Conservation (phyloP, 2,888 invertebrate genomes). For the Thera britannica region DNA sequence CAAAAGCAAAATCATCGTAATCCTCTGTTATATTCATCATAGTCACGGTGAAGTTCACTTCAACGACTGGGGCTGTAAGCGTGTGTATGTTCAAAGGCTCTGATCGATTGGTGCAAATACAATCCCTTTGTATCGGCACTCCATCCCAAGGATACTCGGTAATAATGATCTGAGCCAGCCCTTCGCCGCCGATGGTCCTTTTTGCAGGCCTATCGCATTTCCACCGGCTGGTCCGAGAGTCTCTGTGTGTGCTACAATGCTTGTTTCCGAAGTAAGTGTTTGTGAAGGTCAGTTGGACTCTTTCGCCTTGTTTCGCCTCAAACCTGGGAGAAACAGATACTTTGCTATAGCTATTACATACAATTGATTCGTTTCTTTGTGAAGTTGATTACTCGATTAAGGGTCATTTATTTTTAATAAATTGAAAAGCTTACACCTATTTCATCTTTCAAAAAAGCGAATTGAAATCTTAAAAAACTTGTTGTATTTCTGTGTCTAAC, state of each 20-base stretch:
- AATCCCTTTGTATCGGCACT: conserved; percentile 88
- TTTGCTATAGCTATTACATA: conserved; percentile 1
- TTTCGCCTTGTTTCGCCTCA: conserved; percentile 88
- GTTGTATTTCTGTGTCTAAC: background rate
- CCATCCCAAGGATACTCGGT: conserved; percentile 89
- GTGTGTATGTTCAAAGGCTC: conserved; percentile 87
- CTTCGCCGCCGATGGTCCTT: conserved; percentile 78
- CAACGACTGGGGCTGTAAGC: conserved; percentile 88
- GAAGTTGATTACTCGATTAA: background rate
- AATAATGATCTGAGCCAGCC: conserved; percentile 86
- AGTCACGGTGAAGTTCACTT: conserved; percentile 89
- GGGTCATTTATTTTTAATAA: background rate
- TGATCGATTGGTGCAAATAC: conserved; percentile 89
- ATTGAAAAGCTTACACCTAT: background rate
- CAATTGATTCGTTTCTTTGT: conserved; percentile 14
- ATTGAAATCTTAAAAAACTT: too few relatives aligned
- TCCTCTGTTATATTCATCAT: conserved; percentile 93
- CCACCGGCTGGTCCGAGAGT: conserved; percentile 88
- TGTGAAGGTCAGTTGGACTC: conserved; percentile 88
- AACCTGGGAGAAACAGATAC: conserved; percentile 73
- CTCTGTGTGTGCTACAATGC: conserved; percentile 87
- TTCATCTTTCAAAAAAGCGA: too few relatives aligned
- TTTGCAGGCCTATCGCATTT: conserved; percentile 85
- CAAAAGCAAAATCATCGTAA: conserved; percentile 91
- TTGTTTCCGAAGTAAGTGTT: conserved; percentile 89